Evolutionary conservation across 2,113 vertebrate species (phyloP).

Genomic region (Camelus dromedarius): DNA sequence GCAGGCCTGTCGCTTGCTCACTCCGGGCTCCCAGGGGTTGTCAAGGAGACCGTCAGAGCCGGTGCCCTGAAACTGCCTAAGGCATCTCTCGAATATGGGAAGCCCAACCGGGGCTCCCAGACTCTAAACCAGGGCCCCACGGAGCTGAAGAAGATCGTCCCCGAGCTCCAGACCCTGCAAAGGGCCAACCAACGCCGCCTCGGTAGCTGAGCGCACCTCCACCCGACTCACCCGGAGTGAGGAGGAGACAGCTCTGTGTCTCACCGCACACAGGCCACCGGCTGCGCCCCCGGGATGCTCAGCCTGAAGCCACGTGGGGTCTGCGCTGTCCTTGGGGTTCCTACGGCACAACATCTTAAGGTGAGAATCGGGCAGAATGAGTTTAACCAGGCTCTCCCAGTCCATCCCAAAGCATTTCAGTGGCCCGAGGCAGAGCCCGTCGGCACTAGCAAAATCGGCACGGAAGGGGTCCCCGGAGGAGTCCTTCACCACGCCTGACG

Average conservation of each 20-base stretch:
- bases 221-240: accelerated
- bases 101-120: neutral
- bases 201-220: accelerated
- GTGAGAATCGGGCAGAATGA: neutral
- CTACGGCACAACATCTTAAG: neutral
- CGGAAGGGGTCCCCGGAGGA: neutral
- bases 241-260: neutral
- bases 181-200: neutral
- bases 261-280: no score
- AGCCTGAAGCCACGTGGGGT: neutral
- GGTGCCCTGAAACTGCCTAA: neutral
- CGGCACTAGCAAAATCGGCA: no score
- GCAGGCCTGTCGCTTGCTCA: neutral
- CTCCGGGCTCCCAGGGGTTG: neutral
- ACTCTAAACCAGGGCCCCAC: neutral
- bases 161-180: no score
- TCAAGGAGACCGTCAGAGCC: neutral
- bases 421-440: neutral
- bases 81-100: neutral
- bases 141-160: neutral
- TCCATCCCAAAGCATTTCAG: no score
- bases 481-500: neutral
- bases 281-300: neutral
- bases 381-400: neutral
- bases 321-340: neutral